Evolutionary conservation across 2,113 vertebrate genomes (phyloP).

Genomic region (Bos taurus): ARS-UCD2.0 NC_037357.1:80760501-80761000

Average conservation of each 20-base stretch:
- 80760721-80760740: background rate
- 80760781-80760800: background rate
- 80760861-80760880: background rate
- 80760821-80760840: background rate
- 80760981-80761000: background rate
- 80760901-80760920: background rate
- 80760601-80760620: constrained; percentile 17
- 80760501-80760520: background rate
- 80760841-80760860: background rate
- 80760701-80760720: constrained; percentile 18
- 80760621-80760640: background rate
- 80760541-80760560: constrained; percentile 16
- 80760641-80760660: background rate
- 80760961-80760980: background rate
- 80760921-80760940: background rate
- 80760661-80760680: constrained; percentile 10
- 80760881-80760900: background rate
- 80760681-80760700: background rate
- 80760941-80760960: background rate
- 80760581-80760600: background rate
- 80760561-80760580: background rate
- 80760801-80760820: background rate
- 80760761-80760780: background rate
- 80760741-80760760: background rate
- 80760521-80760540: background rate